Base-by-base conservation (phyloP, 2,888 invertebrate species). In the Cerastis rubricosa region DNA sequence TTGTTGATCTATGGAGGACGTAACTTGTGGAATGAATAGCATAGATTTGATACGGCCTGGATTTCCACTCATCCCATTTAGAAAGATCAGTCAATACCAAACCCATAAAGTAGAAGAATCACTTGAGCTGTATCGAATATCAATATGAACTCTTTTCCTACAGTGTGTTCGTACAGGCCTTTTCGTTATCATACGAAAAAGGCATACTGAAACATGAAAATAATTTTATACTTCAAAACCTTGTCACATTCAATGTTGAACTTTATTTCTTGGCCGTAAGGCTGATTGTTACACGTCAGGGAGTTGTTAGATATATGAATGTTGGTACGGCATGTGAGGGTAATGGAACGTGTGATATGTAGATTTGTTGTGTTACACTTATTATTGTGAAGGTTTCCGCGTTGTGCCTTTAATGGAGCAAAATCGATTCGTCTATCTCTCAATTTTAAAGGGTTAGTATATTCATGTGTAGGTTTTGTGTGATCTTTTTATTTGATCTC, bases 321-420 rank as follows among this genome's bases (percentile, higher is more conserved):
- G 87, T 91, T 90, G 89, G 89, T 89, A 84, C 85, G 85, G 88
- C 87, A 88, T 89, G 87, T 86, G 88, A 89, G 80, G 88, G 93
- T 94, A 94, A 94, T 94, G 94, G 91, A 91, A 91, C 92, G 93
- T 93, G 91, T 93, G 92, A 94, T 94, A 94, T 94, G 94, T 92
- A 94, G 93, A 94, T 94, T 91, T 89, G 88, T 90, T 89, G 89
- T 90, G 90, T 91, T 90, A 91, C 91, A 90, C 90, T 92, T 93
- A 92, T 93, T 92, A 92, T 91, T 92, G 90, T 90, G 89, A 87
- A 87, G 88, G 88, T 75, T 87, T 90, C 85, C 89, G 87, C 89
- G 89, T 90, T 91, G 89, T 91, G 87, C 85, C 78, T 88, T 81
- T 91, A 92, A 93, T 92, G 90, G 90, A 87, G 87, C 80, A 78